Percentiles rank a stretch among this genome's conserved stretches.
These are phyloP conservation scores for Apeira syringaria DNA, from an alignment of 2,888 invertebrate genomes.

Conservation along the genomic window DNA sequence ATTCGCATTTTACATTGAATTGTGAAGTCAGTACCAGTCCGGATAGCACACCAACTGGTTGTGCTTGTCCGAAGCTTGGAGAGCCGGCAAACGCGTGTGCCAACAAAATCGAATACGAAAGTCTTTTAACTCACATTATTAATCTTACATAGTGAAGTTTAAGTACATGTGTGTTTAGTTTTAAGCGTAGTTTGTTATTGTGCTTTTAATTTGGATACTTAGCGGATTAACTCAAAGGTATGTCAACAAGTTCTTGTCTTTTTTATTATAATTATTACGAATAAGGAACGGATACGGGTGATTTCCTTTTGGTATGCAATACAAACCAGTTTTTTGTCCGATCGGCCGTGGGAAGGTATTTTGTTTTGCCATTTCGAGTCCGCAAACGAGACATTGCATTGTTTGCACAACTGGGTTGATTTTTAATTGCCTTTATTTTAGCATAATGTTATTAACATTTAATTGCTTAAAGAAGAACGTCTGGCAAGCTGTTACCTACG, in stretches of 20 bases:
- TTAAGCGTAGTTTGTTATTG: conserved; percentile 37
- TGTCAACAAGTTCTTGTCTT: conserved; percentile 42
- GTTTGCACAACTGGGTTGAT: conserved; percentile 30
- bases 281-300: conserved; percentile 56
- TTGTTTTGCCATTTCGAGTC: conserved; percentile 52
- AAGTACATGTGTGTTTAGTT: conserved; percentile 61
- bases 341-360: conserved; percentile 75
- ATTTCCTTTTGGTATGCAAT: conserved; percentile 74
- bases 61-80: conserved; percentile 30
- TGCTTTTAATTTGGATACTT: conserved; percentile 40
- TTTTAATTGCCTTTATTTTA: conserved; percentile 13
- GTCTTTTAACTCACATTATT: conserved; percentile 53
- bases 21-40: conserved; percentile 54
- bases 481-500: background rate
- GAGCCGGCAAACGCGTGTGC: conserved; percentile 58
- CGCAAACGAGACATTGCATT: conserved; percentile 35
- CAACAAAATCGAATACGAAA: conserved; percentile 31
- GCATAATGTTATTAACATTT: background rate
- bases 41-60: conserved; percentile 33
- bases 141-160: conserved; percentile 64
- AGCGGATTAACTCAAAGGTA: conserved; percentile 51
- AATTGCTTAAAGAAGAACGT: background rate
- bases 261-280: conserved; percentile 51
- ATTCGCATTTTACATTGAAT: conserved; percentile 50
- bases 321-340: conserved; percentile 73